These are phyloP conservation scores for Entelurus aequoreus DNA, from an alignment of 2,113 vertebrate species.

Conservation along the genomic window DNA sequence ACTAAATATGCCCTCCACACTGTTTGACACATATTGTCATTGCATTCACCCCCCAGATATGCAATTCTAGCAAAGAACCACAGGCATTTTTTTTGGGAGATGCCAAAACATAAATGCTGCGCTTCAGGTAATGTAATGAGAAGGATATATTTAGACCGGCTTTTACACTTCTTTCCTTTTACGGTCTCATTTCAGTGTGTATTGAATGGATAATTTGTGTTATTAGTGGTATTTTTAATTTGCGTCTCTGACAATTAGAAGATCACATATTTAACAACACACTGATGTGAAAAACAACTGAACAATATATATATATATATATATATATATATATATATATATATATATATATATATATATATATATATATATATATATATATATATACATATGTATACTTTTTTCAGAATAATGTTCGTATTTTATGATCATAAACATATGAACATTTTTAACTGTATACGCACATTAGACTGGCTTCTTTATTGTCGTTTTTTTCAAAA, in stretches of 20 bases:
- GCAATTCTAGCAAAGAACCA: conserved; percentile 53
- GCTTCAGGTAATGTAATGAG: conserved; percentile 60
- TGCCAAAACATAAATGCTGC: conserved; percentile 51
- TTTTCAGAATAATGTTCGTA: too few relatives aligned
- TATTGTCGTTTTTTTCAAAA: too few relatives aligned
- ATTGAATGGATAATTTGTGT: neutral
- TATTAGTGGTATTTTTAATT: neutral
- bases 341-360: too few relatives aligned
- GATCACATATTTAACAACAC: neutral
- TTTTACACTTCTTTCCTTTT: conserved; percentile 30
- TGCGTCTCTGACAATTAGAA: too few relatives aligned
- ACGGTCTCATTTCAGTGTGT: conserved; percentile 19
- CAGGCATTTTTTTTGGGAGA: conserved; percentile 44
- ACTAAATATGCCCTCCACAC: conserved; percentile 58
- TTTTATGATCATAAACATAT: too few relatives aligned
- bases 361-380: too few relatives aligned
- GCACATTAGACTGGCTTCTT: too few relatives aligned
- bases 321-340: too few relatives aligned
- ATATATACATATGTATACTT: too few relatives aligned
- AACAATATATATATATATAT: too few relatives aligned
- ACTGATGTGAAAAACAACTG: neutral
- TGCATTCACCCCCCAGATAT: conserved; percentile 53
- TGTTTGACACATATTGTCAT: conserved; percentile 56
- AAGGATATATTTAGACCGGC: conserved; percentile 40
- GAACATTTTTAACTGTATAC: too few relatives aligned